Base-by-base conservation (phyloP, 2,113 vertebrate genomes). In the Bostrychus sinensis region DNA sequence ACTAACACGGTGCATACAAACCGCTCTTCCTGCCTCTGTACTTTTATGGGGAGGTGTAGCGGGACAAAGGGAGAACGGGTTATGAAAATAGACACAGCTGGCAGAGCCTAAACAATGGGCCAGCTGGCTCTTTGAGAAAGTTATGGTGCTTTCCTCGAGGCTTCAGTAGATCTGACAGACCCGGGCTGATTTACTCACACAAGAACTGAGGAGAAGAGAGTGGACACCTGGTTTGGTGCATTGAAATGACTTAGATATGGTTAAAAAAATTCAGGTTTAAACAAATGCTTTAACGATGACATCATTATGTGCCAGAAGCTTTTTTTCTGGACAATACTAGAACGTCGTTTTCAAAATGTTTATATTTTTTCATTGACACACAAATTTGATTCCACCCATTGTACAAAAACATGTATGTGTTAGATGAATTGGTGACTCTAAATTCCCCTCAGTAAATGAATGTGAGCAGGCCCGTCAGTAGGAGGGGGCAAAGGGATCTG, bases 51-150 rank as follows among this genome's bases (percentile, higher is more conserved):
- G 78, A 84, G 81, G 75, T 86, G 78, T 77, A 73, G 68, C 46
- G 60, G 86, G 87, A 89, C 89, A 91, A 89, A 92, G 84, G 85
- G 84, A 89, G 88, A 91, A 86, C 57, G 78, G 86, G 78, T 89
- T 90, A 91, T 88, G 88, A 88, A 89, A 92, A 92, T 86, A 91
- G 87, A 91, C 86, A 85, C 90, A 92, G 90, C 89, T 91, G 91
- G 87, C 72, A 81, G 67, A 73, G 74, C 77, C 82, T 75, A 87
- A 91, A 92, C 90, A 92, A 91, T 89, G 65, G 84, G 72, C 85
- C 90, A 91, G 89, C 82, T 92, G 90, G 85, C 87, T 89, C 87
- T 79, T 85, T 85, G 87, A 86, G 77, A 78, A 84, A 72, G 85
- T 81, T 86, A 88, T 76, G 77, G 80, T 14, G 45, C 45, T 48